Base-by-base conservation (phyloP, 2,888 invertebrate genomes). In the Zelleria hepariella region DNA sequence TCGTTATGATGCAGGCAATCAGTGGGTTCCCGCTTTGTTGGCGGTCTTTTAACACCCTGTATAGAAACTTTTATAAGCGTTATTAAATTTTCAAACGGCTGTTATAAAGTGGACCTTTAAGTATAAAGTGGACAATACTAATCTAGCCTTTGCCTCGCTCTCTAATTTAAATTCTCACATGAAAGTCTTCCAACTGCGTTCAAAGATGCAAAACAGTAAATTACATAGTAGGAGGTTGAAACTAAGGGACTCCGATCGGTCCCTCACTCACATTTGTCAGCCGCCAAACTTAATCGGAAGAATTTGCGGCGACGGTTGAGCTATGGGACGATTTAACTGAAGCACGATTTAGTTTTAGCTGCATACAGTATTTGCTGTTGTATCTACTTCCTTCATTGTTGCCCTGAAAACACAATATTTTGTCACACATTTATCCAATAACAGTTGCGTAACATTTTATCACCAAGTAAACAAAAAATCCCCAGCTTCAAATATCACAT, bases 221-320 rank as follows among this genome's bases (percentile, higher is more conserved):
- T 42, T 42, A 42, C 32, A 42, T 42, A 15, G 32, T 42, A 42
- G 32, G 32, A 15, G 32, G 10, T 42, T 15, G 32, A 42, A 15
- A 4, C 32, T 42, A 4, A n/a, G 32, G 32, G 32, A 15, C 32
- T 21, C 51, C 23, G 3, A 23, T 51, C 51, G 51, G 51, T 21
- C 51, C 51, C 51, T 51, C 51, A 10, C 5, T 21, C 63, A 53
- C 65, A 83, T 84, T 82, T 80, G 76, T 82, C 78, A 78, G 73
- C 69, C 62, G 68, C 68, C 74, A 70, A 68, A 77, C 72, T 77
- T 78, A 75, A 77, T 78, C 76, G 70, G 76, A 79, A 78, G 75
- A 78, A 80, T 82, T 78, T 80, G 75, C 70, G 78, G 77, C 64
- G 64, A 66, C 70, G 64, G 66, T 71, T 71, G 71, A 76, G 76